A percentile compares a stretch with the other conserved stretches of the same genome.
Evolutionary conservation across 2,888 invertebrate species (phyloP).

Genomic region (Cheilosia pagana): DNA sequence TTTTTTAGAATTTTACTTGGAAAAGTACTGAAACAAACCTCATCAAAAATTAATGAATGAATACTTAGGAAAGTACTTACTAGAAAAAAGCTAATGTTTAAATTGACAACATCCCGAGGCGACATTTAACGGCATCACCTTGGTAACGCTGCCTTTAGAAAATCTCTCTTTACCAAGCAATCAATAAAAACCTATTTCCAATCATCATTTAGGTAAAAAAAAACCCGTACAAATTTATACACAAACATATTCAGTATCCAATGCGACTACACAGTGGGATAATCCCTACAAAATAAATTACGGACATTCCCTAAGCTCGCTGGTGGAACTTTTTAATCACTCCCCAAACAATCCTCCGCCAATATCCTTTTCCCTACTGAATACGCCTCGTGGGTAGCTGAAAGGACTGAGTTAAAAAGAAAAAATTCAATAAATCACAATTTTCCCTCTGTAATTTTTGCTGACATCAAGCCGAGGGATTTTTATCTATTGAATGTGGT

Average conservation of each 20-base stretch:
- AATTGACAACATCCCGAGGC: too few species aligned
- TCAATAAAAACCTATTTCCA: too few species aligned
- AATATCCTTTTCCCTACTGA: slow-evolving; percentile 1
- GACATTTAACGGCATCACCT: too few species aligned
- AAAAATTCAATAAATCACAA: slow-evolving; percentile 28
- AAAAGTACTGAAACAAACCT: too few species aligned
- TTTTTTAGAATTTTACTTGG: too few species aligned
- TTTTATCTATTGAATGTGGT: slow-evolving; percentile 24
- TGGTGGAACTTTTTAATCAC: slow-evolving; percentile 22
- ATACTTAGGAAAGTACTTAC: too few species aligned
- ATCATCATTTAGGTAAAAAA: too few species aligned
- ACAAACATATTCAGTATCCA: background rate
- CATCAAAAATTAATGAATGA: too few species aligned
- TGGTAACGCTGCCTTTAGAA: too few species aligned
- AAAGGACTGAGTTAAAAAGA: background rate
- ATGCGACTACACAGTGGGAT: background rate
- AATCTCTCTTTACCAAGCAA: too few species aligned
- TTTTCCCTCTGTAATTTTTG: slow-evolving; percentile 8
- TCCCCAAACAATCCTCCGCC: background rate
- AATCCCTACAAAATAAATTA: background rate
- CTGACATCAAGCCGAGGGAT: slow-evolving; percentile 6
- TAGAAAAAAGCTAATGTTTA: too few species aligned
- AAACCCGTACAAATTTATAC: background rate
- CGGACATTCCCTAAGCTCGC: background rate
- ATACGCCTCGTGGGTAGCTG: background rate